These are phyloP conservation scores for Augiades crinisus DNA, from an alignment of 2,888 invertebrate species.

Conservation along the genomic window DNA sequence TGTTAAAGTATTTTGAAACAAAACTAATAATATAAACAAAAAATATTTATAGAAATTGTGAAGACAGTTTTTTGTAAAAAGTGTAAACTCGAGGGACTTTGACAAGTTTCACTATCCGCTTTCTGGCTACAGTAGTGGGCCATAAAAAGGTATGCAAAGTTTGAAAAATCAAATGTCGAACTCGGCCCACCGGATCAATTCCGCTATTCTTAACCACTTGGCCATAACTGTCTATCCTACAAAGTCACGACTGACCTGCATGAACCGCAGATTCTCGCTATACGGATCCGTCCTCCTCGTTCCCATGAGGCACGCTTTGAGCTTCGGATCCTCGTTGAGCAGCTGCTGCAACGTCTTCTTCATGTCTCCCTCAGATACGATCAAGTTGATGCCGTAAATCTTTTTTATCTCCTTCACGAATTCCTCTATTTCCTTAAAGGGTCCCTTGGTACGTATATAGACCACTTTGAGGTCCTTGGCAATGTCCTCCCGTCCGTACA, in stretches of 20 bases:
- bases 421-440: conserved; percentile 92
- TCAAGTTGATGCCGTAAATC: conserved; percentile 88
- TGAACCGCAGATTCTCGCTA: conserved; percentile 83
- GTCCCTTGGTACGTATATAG: conserved; percentile 89
- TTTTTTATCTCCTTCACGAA: conserved; percentile 88
- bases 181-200: no score
- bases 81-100: no score
- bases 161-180: no score
- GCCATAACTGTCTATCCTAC: no score
- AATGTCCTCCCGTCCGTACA: conserved; percentile 50
- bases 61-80: no score
- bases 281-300: conserved; percentile 94
- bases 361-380: conserved; percentile 85
- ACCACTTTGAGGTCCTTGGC: conserved; percentile 84
- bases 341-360: conserved; percentile 86
- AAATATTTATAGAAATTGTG: no score
- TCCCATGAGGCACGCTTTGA: conserved; percentile 96
- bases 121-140: no score
- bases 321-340: conserved; percentile 74
- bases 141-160: no score
- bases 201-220: no score
- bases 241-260: conserved; percentile 81
- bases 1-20: no score
- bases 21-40: no score
- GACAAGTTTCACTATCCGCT: no score